Evolutionary conservation across 2,797 vertebrate genomes (phyloP), one percentile per base, ranked within the genome.

Genomic region (Oreortyx pictus): DNA sequence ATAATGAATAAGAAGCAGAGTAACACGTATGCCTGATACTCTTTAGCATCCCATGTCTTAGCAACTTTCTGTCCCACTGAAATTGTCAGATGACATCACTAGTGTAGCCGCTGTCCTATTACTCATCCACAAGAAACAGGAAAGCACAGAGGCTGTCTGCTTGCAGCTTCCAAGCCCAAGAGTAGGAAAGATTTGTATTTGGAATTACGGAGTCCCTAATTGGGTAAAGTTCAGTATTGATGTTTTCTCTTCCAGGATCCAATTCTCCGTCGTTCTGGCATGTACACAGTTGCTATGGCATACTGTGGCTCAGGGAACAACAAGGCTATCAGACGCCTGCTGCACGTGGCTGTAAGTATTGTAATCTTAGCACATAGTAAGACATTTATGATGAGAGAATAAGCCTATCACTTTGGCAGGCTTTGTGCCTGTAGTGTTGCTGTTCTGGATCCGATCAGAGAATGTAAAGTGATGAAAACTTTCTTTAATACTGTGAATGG

Each of bases 301-400:
- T 99, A 99, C 96, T 99, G 99, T 43, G 99, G 99, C 95, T 99
- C 99, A 6, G 99, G 99, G 92, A 99, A 99, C 98, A 99, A 99
- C 98, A 99, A 99, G 97, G 99, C 99, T 65, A 99, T 99, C 96
- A 97, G 99, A 73, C 99, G 99, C 62, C 98, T 99, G 52, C 98
- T 99, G 17, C 99, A 99, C 49, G 99, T 99, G 70, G 99, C 99
- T 95, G 99, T 99, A 96, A 99, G 99, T 99, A 80, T 44, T 24
- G 23, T 35, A 43, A 27, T 31, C 31, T 93, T 72, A 19, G 24
- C 50, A n/a, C 37, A 1, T 1, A 18, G 41, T n/a, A 33, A 24
- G 54, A 67, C 39, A 25, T n/a, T 0, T 24, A 10, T 62, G 29
- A 4, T 35, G 47, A 60, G 47, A 62, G 49, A 76, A 20, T 37